Conservation (phyloP, 1,140 invertebrate species). For the Chionoecetes opilio region DNA sequence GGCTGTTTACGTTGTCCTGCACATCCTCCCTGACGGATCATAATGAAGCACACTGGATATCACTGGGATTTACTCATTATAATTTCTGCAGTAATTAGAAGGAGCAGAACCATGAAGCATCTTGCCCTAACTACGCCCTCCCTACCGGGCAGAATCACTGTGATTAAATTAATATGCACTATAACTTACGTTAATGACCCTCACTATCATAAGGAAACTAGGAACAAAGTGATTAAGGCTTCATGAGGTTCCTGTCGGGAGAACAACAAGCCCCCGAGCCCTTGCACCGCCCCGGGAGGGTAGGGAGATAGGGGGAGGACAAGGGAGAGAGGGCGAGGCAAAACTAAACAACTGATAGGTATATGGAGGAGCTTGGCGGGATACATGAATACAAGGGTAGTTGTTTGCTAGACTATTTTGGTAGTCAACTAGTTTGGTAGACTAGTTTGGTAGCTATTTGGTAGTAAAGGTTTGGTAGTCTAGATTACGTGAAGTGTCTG, state of each 20-base stretch:
- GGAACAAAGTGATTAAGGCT: constrained; percentile 74
- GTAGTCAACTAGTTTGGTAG: too few relatives aligned
- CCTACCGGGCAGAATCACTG: constrained; percentile 65
- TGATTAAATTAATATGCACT: constrained; percentile 77
- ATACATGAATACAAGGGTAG: background rate
- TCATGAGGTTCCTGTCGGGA: constrained; percentile 48
- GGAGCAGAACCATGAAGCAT: constrained; percentile 61
- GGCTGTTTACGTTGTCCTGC: constrained; percentile 41
- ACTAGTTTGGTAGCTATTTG: too few relatives aligned
- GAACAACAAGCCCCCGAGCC: constrained; percentile 12
- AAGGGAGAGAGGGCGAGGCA: background rate
- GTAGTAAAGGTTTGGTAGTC: background rate
- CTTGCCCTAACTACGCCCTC: constrained; percentile 49
- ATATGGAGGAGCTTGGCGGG: background rate
- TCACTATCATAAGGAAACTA: constrained; percentile 70
- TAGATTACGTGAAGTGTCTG: background rate
- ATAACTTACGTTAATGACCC: constrained; percentile 76
- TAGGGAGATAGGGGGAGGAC: background rate
- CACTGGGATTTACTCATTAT: constrained; percentile 74
- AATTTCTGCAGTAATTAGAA: constrained; percentile 71
- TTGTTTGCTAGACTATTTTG: too few relatives aligned
- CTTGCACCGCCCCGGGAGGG: background rate
- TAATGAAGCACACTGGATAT: constrained; percentile 64
- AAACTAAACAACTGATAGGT: background rate
- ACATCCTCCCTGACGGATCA: constrained; percentile 60